These are phyloP conservation scores for Agonopterix subpropinquella DNA, from an alignment of 2,888 invertebrate species.

Conservation along the genomic window DNA sequence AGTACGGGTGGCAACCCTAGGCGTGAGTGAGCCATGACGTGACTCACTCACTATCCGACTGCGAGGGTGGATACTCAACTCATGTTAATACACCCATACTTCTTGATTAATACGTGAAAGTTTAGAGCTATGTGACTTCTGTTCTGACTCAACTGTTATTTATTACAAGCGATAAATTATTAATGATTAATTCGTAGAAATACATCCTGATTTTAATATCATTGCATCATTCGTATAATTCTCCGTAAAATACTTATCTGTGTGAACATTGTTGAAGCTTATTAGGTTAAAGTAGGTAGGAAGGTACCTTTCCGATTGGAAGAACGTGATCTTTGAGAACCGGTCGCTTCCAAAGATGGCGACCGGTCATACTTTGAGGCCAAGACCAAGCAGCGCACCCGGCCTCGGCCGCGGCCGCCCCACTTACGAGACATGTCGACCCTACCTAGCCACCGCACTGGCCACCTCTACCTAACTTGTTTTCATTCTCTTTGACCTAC, in stretches of 20 bases:
- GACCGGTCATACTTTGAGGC: conserved; percentile 64
- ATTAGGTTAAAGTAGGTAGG: conserved; percentile 23
- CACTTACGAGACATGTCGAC: background rate
- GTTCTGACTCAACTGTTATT: conserved; percentile 31
- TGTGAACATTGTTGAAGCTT: too few relatives aligned
- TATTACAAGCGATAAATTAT: conserved; percentile 33
- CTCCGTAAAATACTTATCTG: too few relatives aligned
- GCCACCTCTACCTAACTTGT: background rate
- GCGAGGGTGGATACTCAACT: conserved; percentile 30
- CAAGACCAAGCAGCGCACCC: conserved; percentile 41
- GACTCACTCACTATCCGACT: conserved; percentile 24
- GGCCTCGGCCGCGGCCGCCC: conserved; percentile 12
- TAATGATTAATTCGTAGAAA: conserved; percentile 20
- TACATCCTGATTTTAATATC: background rate
- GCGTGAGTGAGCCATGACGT: background rate
- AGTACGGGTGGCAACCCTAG: background rate
- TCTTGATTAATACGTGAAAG: conserved; percentile 47
- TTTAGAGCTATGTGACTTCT: conserved; percentile 19
- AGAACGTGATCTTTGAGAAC: conserved; percentile 46
- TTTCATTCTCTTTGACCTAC: too few relatives aligned
- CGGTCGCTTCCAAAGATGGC: conserved; percentile 67
- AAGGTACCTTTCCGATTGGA: conserved; percentile 16
- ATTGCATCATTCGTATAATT: too few relatives aligned
- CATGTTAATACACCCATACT: conserved; percentile 38
- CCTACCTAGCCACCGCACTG: background rate